These are phyloP conservation scores for Dascyllus trimaculatus DNA, from an alignment of 2,113 vertebrate species.

Conservation along the genomic window DNA sequence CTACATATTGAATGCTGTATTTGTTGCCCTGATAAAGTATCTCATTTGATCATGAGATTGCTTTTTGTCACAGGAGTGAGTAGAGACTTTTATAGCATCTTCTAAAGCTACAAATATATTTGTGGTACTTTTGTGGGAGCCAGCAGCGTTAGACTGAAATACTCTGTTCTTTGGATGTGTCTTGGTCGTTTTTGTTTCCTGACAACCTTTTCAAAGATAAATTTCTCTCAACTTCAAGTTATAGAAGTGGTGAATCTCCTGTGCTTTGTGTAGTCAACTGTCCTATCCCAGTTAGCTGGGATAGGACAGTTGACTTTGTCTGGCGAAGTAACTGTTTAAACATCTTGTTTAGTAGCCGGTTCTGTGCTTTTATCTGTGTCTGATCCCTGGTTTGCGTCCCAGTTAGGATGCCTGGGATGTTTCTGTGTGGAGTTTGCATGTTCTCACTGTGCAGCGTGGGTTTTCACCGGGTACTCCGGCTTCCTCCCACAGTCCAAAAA, in stretches of 20 bases:
- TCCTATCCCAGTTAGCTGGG: background rate
- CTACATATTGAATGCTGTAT: background rate
- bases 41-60: background rate
- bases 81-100: background rate
- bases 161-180: background rate
- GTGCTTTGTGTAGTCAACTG: background rate
- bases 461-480: no score
- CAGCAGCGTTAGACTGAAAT: background rate
- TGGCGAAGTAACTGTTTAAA: background rate
- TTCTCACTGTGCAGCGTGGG: no score
- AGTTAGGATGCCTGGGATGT: no score
- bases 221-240: background rate
- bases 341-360: background rate
- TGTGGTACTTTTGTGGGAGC: background rate
- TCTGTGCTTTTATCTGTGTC: no score
- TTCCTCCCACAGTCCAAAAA: no score
- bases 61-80: no score
- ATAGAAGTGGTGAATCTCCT: background rate
- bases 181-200: no score
- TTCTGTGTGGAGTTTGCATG: no score
- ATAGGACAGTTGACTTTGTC: no score
- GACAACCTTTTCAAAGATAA: background rate
- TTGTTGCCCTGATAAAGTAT: background rate
- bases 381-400: no score
- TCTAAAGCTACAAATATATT: background rate